Conservation (phyloP, 2,888 invertebrate genomes). For the Scaeva pyrastri region DNA sequence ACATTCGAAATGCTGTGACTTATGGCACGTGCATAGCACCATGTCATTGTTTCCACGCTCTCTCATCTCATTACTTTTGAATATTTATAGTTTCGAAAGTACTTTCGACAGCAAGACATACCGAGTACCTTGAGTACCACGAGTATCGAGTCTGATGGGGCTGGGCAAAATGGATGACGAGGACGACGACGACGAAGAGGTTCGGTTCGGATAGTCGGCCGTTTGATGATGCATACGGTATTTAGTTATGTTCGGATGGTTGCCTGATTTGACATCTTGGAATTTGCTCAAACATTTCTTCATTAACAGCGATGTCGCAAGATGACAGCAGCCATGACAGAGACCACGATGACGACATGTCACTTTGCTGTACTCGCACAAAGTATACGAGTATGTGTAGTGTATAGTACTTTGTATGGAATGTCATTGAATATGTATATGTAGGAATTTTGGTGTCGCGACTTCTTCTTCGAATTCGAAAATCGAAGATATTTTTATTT, state of each 20-base stretch:
- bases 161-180: neutral
- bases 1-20: conserved; percentile 74
- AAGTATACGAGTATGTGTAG: neutral
- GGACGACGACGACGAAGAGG: neutral
- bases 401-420: neutral
- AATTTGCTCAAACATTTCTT: conserved; percentile 73
- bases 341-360: conserved; percentile 54
- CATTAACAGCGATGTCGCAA: conserved; percentile 69
- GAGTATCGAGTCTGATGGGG: neutral
- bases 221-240: conserved; percentile 63
- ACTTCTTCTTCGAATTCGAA: conserved; percentile 42
- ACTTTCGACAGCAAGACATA: conserved; percentile 20
- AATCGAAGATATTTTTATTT: conserved; percentile 40
- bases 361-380: conserved; percentile 38
- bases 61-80: conserved; percentile 70
- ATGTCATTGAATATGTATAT: conserved; percentile 1
- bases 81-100: conserved; percentile 70
- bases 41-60: conserved; percentile 76
- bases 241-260: conserved; percentile 72
- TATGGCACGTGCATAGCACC: conserved; percentile 73
- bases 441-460: conserved; percentile 41
- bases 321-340: conserved; percentile 52
- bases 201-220: conserved; percentile 22
- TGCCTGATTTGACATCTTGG: conserved; percentile 72
- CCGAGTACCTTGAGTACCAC: neutral